These are phyloP conservation scores for Hydropotes inermis DNA, from an alignment of 2,113 vertebrate species.

Conservation along the genomic window DNA sequence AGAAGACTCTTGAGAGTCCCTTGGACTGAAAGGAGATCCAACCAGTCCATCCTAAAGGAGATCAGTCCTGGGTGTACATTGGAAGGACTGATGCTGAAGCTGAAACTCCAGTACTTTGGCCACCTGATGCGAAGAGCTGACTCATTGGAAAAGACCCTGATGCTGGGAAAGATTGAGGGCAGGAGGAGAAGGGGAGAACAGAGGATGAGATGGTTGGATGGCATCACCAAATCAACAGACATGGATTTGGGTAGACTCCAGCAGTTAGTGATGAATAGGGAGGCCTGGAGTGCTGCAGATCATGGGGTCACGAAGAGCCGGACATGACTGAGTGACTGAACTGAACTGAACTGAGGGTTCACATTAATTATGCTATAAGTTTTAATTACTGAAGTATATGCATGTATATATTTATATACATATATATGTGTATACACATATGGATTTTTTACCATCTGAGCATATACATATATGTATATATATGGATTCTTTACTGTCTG, in stretches of 20 bases:
- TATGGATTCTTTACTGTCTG: neutral
- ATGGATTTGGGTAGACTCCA: neutral
- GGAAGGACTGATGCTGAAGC: neutral
- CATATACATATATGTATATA: neutral
- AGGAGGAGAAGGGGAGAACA: neutral
- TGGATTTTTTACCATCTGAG: neutral
- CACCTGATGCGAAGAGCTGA: neutral
- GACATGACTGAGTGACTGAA: neutral
- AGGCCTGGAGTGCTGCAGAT: rapidly evolving
- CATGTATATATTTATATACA: neutral
- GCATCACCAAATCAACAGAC: neutral
- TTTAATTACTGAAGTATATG: conserved; percentile 9
- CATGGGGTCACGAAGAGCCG: neutral
- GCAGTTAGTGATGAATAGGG: neutral
- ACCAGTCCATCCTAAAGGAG: neutral
- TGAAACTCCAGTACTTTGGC: neutral
- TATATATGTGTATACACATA: neutral
- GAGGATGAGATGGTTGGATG: neutral
- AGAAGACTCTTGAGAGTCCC: too few species aligned
- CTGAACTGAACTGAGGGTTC: neutral
- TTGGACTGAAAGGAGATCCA: too few species aligned
- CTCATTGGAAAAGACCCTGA: neutral
- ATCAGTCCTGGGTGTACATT: neutral
- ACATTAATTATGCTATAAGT: conserved; percentile 2
- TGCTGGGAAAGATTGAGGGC: neutral